These are phyloP conservation scores for Ceyx melanurus DNA, from an alignment of 2,113 vertebrate genomes.

Conservation along the genomic window DNA sequence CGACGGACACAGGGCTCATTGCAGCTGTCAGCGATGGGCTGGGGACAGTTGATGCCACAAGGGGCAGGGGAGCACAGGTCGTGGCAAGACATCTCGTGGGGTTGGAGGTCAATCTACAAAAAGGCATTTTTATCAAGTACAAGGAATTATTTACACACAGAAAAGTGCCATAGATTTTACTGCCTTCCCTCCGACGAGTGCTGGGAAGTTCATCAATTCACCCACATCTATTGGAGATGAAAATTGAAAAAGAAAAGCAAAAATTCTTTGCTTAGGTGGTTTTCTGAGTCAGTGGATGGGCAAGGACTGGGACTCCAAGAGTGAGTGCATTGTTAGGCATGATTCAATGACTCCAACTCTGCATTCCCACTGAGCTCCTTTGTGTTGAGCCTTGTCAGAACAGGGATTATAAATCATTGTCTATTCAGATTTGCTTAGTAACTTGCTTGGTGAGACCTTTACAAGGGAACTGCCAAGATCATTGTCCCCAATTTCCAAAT, in stretches of 20 bases:
- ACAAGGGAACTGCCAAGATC: not conserved
- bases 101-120: not conserved
- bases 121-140: not conserved
- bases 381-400: not conserved
- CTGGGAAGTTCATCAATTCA: not conserved
- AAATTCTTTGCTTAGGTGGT: not conserved
- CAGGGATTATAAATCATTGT: not conserved
- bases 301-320: not conserved
- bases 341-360: not conserved
- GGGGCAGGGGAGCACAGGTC: not conserved
- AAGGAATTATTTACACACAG: not conserved
- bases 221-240: accelerated
- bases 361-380: not conserved
- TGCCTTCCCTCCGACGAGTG: accelerated
- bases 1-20: not conserved
- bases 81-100: not conserved
- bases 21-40: not conserved
- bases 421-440: not conserved
- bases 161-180: accelerated
- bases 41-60: accelerated
- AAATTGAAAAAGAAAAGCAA: not conserved
- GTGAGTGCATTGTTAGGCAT: not conserved
- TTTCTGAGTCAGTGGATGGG: not conserved
- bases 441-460: not conserved
- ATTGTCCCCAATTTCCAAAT: not conserved